phyloP scores from a whole-genome alignment of 2,797 vertebrate species.

The Notamacropus eugenii region DNA sequence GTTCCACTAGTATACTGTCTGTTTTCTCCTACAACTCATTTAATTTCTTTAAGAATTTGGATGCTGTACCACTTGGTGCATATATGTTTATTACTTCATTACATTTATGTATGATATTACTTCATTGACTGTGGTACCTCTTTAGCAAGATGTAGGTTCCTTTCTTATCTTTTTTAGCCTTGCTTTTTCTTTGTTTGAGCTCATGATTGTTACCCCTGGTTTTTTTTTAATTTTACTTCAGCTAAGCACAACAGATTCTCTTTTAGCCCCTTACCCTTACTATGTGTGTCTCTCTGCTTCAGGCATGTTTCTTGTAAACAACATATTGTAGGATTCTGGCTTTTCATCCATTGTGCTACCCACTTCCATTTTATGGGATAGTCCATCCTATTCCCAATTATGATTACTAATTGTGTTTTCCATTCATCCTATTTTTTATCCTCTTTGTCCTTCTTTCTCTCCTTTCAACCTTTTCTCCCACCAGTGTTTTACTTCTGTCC shows the following conservation, averaged over 20 bases:
- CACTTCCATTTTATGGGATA: neutral
- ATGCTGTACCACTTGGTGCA: neutral
- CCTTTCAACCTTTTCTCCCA: neutral
- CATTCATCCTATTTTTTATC: neutral
- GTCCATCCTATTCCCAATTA: neutral
- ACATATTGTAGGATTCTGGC: neutral
- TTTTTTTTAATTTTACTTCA: neutral
- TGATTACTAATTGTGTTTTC: too few relatives aligned
- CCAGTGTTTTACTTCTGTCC: neutral
- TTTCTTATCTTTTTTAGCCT: neutral
- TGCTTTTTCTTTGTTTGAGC: neutral
- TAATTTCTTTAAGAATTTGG: neutral
- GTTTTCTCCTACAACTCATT: neutral
- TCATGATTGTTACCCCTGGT: neutral
- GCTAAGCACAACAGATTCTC: neutral
- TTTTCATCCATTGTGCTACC: neutral
- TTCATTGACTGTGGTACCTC: neutral
- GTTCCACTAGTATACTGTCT: neutral
- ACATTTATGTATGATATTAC: neutral
- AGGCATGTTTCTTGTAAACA: neutral
- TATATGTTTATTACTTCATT: neutral
- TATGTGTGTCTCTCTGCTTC: neutral
- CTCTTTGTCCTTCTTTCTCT: neutral
- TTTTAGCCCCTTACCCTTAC: neutral
- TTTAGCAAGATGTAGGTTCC: neutral